Evolutionary conservation across 2,888 invertebrate species (phyloP), one percentile per base, ranked within the genome.

Genomic region (Nasonovia ribisnigri): DNA sequence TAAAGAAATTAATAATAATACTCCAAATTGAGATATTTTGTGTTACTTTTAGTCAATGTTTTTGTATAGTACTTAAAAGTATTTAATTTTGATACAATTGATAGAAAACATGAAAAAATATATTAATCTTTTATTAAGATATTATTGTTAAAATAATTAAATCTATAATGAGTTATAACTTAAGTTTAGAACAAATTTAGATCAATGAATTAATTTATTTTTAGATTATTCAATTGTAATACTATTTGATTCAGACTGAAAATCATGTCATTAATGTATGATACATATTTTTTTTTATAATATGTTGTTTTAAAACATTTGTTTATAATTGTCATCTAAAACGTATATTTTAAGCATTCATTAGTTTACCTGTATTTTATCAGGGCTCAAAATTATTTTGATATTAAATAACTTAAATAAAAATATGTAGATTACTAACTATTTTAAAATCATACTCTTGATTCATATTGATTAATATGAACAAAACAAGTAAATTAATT

Each of bases 181-280:
- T 48, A 60, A 46, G n/a, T 36, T 57, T 29, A 86, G 26, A n/a
- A 36, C n/a, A 57, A 57, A 77, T 92, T 24, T 51, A 20, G 10
- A 88, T 13, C 36, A 92, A 87, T 42, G 8, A 67, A 57, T 89
- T 89, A 57, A 43, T 86, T 43, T 86, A 86, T 43, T 46, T 43
- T 46, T 46, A 6, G 26, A 57, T 42, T 87, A 36, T 67, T 91
- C 77, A 29, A 84, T 91, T 87, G 4, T 92, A 60, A 57, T 84
- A 84, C 29, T 84, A 86, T 36, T 60, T 48, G 6, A 87, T 87
- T 87, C 46, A 87, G 92, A 92, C 92, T 92, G 92, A 92, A 92
- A 92, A 87, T 92, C 10, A 29, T 87, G 29, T 87, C 87, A 36
- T 51, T 60, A 48, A 46, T 92, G 10, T 87, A 92, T 54, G 36